These are phyloP conservation scores for Hystrix brachyura DNA, from an alignment of 2,113 vertebrate species.

Conservation along the genomic window DNA sequence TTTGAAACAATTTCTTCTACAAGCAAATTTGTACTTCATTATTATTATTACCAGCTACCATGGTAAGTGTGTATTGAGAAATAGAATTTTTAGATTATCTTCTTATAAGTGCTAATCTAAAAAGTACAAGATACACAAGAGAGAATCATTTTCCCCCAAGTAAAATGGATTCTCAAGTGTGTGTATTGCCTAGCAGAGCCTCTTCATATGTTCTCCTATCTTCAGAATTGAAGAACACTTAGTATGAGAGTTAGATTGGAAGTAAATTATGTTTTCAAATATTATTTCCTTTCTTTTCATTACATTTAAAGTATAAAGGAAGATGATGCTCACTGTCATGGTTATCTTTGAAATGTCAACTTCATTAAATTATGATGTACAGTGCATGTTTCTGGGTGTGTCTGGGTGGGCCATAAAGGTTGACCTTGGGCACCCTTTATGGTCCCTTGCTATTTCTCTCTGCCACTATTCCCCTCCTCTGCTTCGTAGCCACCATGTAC, in stretches of 20 bases:
- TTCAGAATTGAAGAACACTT: conserved; percentile 17
- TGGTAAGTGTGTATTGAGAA: conserved; percentile 25
- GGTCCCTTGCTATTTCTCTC: background rate
- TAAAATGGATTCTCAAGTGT: background rate
- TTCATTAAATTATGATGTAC: background rate
- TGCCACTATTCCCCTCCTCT: background rate
- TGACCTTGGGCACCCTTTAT: background rate
- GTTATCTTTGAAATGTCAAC: background rate
- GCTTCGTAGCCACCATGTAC: background rate
- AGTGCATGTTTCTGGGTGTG: background rate
- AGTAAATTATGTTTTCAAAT: background rate
- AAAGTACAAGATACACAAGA: background rate
- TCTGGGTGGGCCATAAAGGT: background rate
- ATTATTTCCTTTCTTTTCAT: background rate
- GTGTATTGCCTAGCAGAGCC: background rate
- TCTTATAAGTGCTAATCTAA: background rate
- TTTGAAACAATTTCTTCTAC: conserved; percentile 35
- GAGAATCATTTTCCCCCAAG: background rate
- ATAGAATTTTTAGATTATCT: conserved; percentile 38
- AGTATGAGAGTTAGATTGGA: background rate
- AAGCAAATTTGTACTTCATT: background rate
- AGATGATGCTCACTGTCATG: background rate
- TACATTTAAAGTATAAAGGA: background rate
- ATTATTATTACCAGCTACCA: background rate
- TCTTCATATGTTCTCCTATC: background rate